Conservation (phyloP, 1,140 invertebrate genomes). For the Platyscapa corneri region DNA sequence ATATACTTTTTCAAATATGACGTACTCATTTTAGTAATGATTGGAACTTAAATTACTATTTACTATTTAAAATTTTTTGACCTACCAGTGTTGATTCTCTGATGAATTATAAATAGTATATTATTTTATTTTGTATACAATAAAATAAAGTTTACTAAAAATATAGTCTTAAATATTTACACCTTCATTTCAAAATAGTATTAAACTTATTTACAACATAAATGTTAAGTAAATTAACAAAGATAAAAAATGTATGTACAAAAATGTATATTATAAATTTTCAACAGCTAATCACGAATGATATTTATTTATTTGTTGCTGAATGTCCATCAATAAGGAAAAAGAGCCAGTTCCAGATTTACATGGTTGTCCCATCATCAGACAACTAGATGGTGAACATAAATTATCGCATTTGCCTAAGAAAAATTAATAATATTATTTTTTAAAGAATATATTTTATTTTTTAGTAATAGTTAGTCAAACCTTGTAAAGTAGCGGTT, state of each 20-base stretch:
- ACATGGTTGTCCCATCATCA: constrained; percentile 91
- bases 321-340: constrained; percentile 64
- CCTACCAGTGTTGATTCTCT: constrained; percentile 30
- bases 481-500: constrained; percentile 83
- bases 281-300: neutral
- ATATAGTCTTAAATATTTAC: constrained; percentile 29
- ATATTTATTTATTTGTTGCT: constrained; percentile 48
- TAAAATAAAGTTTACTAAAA: constrained; percentile 44
- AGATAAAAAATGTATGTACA: constrained; percentile 22
- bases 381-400: constrained; percentile 89
- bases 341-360: constrained; percentile 91
- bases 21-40: constrained; percentile 15
- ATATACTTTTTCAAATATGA: constrained; percentile 38
- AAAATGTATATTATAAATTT: constrained; percentile 29
- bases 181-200: constrained; percentile 33
- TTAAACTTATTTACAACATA: constrained; percentile 34
- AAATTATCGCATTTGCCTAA: constrained; percentile 83
- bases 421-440: constrained; percentile 1
- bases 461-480: constrained; percentile 57
- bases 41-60: constrained; percentile 20
- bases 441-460: constrained; percentile 9
- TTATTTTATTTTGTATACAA: constrained; percentile 47
- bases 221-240: constrained; percentile 8
- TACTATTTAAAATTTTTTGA: constrained; percentile 25
- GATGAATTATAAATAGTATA: constrained; percentile 37